A percentile compares a stretch with the other conserved stretches of the same genome.
phyloP scores from a whole-genome alignment of 2,888 invertebrate species.

The Drosophila kanekoi region DNA sequence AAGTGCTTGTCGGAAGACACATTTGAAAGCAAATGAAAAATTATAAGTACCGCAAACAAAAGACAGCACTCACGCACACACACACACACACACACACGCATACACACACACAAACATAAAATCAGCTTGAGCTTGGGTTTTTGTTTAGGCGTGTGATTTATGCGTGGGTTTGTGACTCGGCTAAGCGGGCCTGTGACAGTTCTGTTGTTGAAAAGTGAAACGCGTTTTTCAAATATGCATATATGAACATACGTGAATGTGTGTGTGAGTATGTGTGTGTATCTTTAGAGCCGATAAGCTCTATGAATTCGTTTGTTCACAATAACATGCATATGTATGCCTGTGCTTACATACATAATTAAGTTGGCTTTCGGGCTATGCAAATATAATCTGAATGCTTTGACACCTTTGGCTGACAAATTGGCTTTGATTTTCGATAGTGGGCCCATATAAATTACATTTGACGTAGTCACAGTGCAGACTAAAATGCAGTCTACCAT shows the following conservation, averaged over 20 bases:
- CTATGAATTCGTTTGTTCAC: background rate
- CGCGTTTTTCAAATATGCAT: conserved; percentile 26
- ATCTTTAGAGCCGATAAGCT: background rate
- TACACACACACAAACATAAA: conserved; percentile 1
- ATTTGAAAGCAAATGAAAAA: conserved; percentile 47
- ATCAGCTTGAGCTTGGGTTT: conserved; percentile 27
- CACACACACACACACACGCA: conserved; percentile 5
- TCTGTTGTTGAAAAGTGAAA: conserved; percentile 27
- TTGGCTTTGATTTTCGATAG: conserved; percentile 24
- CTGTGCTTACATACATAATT: background rate
- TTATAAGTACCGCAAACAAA: conserved; percentile 48
- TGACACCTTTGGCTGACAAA: conserved; percentile 41
- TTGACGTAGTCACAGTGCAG: conserved; percentile 4
- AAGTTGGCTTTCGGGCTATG: conserved; percentile 25
- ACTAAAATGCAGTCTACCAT: background rate
- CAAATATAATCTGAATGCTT: conserved; percentile 37
- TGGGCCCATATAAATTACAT: conserved; percentile 9
- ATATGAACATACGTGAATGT: background rate
- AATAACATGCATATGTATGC: background rate
- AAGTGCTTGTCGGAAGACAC: conserved; percentile 53
- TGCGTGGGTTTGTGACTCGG: conserved; percentile 50
- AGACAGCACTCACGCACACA: conserved; percentile 1
- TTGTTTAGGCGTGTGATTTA: conserved; percentile 25
- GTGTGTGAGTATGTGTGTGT: background rate
- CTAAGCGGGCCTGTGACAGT: conserved; percentile 19